Percentiles rank a stretch among this genome's conserved stretches.
phyloP scores from a whole-genome alignment of 2,113 vertebrate genomes.

The Myiagra hebetior region DNA sequence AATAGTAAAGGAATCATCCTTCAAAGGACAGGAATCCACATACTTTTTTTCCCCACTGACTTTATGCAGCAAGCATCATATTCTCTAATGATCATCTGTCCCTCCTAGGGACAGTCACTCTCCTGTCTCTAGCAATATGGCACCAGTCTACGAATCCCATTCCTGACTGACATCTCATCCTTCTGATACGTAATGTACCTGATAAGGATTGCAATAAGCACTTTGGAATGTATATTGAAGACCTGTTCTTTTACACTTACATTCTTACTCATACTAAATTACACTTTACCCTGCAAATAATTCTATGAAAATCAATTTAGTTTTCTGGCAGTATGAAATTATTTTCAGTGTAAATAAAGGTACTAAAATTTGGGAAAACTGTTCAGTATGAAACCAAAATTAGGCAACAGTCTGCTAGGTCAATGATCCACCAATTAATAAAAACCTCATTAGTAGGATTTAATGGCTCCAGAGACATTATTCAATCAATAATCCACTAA shows the following conservation, averaged over 20 bases:
- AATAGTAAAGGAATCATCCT: not conserved
- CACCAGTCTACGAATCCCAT: not conserved
- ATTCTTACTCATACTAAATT: not conserved
- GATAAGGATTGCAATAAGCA: not conserved
- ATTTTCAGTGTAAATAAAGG: not conserved
- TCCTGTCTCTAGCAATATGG: not conserved
- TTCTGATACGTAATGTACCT: not conserved
- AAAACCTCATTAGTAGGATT: not conserved
- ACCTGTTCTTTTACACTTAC: not conserved
- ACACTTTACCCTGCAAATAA: not conserved
- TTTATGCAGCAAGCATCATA: not conserved
- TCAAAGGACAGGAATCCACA: not conserved
- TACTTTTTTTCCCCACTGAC: not conserved
- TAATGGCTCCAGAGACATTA: not conserved
- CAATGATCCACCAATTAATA: not conserved
- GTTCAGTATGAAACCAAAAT: not conserved
- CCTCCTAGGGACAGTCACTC: not conserved
- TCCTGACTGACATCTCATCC: not conserved
- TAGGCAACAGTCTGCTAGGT: not conserved
- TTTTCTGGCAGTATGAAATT: not conserved
- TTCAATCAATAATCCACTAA: conserved; percentile 8
- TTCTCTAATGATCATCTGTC: not conserved
- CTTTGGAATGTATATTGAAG: not conserved
- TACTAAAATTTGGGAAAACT: not conserved
- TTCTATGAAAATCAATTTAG: not conserved